phyloP scores from a whole-genome alignment of 2,113 vertebrate genomes.

The Daphoenositta chrysoptera region DNA sequence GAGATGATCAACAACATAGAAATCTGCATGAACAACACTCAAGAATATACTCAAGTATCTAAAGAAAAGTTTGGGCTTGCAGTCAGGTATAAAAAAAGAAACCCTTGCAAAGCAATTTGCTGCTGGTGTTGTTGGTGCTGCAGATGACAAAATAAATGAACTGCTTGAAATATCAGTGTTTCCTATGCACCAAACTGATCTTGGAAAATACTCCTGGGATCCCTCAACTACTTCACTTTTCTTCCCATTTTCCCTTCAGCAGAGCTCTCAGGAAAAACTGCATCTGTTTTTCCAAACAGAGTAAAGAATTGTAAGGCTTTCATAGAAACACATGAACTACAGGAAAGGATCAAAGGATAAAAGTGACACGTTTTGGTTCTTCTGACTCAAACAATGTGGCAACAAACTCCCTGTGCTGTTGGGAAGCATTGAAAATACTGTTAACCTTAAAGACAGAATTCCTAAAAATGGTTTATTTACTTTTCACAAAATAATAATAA shows the following conservation, averaged over 20 bases:
- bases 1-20: conserved; percentile 87
- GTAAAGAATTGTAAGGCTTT: not conserved
- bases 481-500: not conserved
- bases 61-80: conserved; percentile 89
- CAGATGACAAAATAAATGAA: conserved; percentile 41
- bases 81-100: conserved; percentile 83
- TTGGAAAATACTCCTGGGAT: not conserved
- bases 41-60: conserved; percentile 81
- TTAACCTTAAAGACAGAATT: not conserved
- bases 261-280: not conserved
- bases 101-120: conserved; percentile 83
- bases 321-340: not conserved
- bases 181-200: not conserved
- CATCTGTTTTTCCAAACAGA: not conserved
- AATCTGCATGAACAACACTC: conserved; percentile 80
- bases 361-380: not conserved
- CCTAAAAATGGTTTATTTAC: not conserved
- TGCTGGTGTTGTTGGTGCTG: conserved; percentile 89
- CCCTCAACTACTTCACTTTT: not conserved
- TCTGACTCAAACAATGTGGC: not conserved
- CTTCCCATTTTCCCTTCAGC: not conserved
- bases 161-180: not conserved
- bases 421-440: not conserved
- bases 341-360: not conserved
- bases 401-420: not conserved